Percentiles rank a stretch among this genome's conserved stretches.
Evolutionary conservation across 2,888 invertebrate genomes (phyloP).

Genomic region (Ormyrus nitidulus): DNA sequence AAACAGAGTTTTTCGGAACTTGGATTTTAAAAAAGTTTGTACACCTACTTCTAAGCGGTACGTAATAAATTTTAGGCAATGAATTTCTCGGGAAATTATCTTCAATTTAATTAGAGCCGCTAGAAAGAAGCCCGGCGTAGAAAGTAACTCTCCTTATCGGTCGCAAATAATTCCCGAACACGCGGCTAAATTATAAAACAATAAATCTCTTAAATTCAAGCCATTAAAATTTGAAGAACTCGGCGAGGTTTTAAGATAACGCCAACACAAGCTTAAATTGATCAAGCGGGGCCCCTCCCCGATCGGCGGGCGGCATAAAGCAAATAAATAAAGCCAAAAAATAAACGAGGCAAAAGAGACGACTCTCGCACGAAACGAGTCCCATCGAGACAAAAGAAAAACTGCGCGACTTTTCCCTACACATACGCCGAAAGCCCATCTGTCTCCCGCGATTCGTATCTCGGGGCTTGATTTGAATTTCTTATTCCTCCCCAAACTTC

Average conservation of each 20-base stretch:
- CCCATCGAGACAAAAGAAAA: constrained; percentile 46
- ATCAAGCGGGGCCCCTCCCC: constrained; percentile 32
- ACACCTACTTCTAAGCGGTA: too few relatives aligned
- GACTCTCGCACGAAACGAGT: constrained; percentile 34
- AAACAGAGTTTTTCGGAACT: too few relatives aligned
- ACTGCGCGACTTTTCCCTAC: constrained; percentile 45
- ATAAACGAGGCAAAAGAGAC: constrained; percentile 2
- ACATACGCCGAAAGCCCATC: constrained; percentile 48
- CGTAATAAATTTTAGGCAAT: too few relatives aligned
- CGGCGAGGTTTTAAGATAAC: constrained; percentile 26
- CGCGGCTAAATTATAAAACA: constrained; percentile 8
- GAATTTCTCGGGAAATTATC: too few relatives aligned
- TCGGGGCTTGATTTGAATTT: constrained; percentile 57
- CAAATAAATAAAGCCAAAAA: neutral
- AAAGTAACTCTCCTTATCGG: neutral
- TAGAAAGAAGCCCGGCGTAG: neutral
- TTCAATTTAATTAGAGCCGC: too few relatives aligned
- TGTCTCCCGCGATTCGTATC: constrained; percentile 57
- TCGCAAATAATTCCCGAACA: neutral
- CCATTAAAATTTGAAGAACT: constrained; percentile 45
- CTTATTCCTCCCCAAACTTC: constrained; percentile 53
- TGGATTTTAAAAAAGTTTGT: too few relatives aligned
- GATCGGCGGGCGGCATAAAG: neutral
- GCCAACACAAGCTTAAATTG: constrained; percentile 41
- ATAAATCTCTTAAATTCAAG: constrained; percentile 35